A percentile compares a stretch with the other conserved stretches of the same genome.
phyloP scores from a whole-genome alignment of 2,888 invertebrate species.

The Sphinx pinastri region DNA sequence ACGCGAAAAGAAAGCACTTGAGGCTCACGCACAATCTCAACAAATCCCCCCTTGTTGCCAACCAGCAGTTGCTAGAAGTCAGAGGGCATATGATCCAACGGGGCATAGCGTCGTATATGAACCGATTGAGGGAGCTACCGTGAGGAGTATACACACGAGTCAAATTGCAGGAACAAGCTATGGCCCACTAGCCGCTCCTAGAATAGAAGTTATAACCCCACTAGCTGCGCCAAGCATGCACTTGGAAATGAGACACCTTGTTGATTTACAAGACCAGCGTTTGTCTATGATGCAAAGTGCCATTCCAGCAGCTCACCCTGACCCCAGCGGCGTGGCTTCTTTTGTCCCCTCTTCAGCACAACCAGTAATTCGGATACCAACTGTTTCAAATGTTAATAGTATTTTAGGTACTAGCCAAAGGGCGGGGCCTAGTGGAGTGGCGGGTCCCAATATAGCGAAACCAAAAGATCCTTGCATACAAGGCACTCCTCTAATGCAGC shows the following conservation, averaged over 20 bases:
- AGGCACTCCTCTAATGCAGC: not conserved
- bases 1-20: not conserved
- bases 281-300: not conserved
- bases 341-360: not conserved
- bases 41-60: constrained; percentile 2
- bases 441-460: not conserved
- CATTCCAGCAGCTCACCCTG: not conserved
- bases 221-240: not conserved
- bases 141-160: not conserved
- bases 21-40: not conserved
- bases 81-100: not conserved
- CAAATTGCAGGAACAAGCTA: not conserved
- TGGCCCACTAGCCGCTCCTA: not conserved
- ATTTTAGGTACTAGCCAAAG: constrained; percentile 32
- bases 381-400: not conserved
- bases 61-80: not conserved
- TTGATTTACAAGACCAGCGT: constrained; percentile 2
- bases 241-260: not conserved
- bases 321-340: not conserved
- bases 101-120: not conserved
- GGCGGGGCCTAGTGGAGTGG: constrained; percentile 30
- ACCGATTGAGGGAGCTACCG: not conserved
- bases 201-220: not conserved
- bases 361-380: not conserved
- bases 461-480: not conserved